phyloP scores from a whole-genome alignment of 2,113 vertebrate genomes.

The Tautogolabrus adspersus region DNA sequence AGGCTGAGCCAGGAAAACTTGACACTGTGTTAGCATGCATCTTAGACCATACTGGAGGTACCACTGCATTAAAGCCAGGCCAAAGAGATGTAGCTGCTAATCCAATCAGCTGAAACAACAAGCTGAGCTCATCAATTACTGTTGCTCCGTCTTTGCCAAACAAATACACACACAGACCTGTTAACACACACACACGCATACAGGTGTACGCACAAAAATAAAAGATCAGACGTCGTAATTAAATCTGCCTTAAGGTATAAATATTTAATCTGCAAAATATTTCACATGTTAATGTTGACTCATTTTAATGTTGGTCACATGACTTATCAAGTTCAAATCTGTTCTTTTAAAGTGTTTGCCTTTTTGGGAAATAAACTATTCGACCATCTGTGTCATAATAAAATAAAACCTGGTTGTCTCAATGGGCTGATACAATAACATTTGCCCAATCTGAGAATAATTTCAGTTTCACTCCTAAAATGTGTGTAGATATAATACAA shows the following conservation, averaged over 20 bases:
- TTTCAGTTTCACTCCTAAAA: neutral
- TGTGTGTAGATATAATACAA: neutral
- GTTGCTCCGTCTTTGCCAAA: conserved; percentile 27
- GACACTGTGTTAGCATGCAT: conserved; percentile 66
- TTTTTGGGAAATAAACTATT: conserved; percentile 2
- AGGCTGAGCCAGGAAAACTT: conserved; percentile 40
- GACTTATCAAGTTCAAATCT: neutral
- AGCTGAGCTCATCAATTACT: conserved; percentile 38
- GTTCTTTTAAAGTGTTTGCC: neutral
- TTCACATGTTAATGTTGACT: neutral
- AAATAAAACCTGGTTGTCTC: neutral
- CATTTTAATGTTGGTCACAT: too few relatives aligned
- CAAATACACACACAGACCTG: neutral
- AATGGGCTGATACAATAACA: conserved; percentile 12
- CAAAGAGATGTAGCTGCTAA: conserved; percentile 69
- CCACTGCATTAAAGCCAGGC: conserved; percentile 58
- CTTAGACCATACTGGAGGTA: conserved; percentile 49
- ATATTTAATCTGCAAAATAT: neutral
- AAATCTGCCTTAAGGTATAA: neutral
- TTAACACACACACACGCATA: neutral
- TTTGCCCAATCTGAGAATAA: neutral
- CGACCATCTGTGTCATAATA: neutral
- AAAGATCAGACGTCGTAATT: neutral
- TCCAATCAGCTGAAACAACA: conserved; percentile 80
- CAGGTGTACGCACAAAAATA: neutral